A percentile compares a stretch with the other conserved stretches of the same genome.
These are phyloP conservation scores for Lacerta viridis DNA, from an alignment of 2,797 vertebrate species.

Conservation along the genomic window DNA sequence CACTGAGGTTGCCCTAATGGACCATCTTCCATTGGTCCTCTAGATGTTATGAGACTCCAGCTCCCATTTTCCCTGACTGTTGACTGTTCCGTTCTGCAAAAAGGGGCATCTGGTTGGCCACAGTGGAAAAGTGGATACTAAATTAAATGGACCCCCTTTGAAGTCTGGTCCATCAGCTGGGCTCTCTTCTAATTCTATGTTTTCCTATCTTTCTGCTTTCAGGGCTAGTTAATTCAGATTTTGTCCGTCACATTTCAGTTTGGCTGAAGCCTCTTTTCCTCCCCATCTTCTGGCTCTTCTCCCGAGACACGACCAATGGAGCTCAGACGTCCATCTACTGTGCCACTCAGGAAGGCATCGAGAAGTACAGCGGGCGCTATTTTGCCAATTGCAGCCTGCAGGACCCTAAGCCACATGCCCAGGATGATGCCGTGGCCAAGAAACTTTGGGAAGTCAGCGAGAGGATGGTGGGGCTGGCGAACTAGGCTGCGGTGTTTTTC, in stretches of 20 bases:
- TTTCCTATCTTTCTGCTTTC: conserved; percentile 21
- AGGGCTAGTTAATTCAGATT: conserved; percentile 87
- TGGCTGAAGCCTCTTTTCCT: conserved; percentile 79
- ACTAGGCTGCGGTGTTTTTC: neutral
- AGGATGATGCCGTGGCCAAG: conserved; percentile 86
- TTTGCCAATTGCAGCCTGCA: conserved; percentile 84
- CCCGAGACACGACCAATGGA: conserved; percentile 79
- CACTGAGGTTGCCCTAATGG: too few relatives aligned
- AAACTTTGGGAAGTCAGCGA: conserved; percentile 93
- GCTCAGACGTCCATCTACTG: conserved; percentile 90
- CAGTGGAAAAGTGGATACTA: neutral
- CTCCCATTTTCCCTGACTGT: too few relatives aligned
- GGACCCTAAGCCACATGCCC: conserved; percentile 79
- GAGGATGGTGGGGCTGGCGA: conserved; percentile 80
- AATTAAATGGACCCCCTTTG: neutral
- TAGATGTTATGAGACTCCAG: too few relatives aligned
- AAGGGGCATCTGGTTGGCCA: neutral
- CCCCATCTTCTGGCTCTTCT: conserved; percentile 84
- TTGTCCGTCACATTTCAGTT: conserved; percentile 78
- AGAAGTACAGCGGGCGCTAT: conserved; percentile 90
- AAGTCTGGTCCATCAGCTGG: too few relatives aligned
- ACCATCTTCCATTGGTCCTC: too few relatives aligned
- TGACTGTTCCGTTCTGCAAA: too few relatives aligned
- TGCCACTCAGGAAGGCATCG: conserved; percentile 87
- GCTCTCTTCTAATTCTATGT: too few relatives aligned